Base-by-base conservation (phyloP, 2,797 vertebrate genomes). In the Myotis myotis region DNA sequence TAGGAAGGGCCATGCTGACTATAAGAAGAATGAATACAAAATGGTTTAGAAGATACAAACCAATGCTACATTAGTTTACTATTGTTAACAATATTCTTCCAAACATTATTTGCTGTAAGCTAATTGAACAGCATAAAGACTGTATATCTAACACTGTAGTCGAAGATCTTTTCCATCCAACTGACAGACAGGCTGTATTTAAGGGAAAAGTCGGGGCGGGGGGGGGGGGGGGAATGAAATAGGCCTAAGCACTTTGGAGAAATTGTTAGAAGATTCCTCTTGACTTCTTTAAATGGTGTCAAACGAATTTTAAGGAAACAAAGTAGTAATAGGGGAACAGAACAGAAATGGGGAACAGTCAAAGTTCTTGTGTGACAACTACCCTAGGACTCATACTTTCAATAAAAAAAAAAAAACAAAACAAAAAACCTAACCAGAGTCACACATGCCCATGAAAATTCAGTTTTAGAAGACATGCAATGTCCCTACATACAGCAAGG, bases 251-350 rank as follows among this genome's bases (percentile, higher is more conserved):
- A 60, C 4, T 49, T 55, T 33, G 84, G 38, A 89, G 57, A 36
- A 92, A 90, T 5, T 53, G 36, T 44, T 36, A 13, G 47, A 88
- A 38, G 62, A 91, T 66, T 84, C 51, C 83, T 44, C 28, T 44
- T n/a, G 47, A 85, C 44, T 87, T 78, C 66, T 66, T 41, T 6
- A 49, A 90, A 85, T n/a, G 30, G 33, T 57, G 28, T 86, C 38
- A 89, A 89, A 85, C 68, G 38, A 89, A 81, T 55, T 80, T 94
- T 93, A 92, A 81, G 3, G 47, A 89, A 80, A 87, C 64, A 68
- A 78, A 87, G 19, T 38, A 17, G 70, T 94, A 87, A 91, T 38
- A 68, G 49, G 30, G 76, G 38, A 80, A 87, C 57, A 68, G 72
- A 91, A 19, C 33, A 17, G 57, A 92, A 85, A 91, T 38, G 62